These are phyloP conservation scores for Atherinosoma microstoma DNA, from an alignment of 2,797 vertebrate genomes.

Conservation along the genomic window DNA sequence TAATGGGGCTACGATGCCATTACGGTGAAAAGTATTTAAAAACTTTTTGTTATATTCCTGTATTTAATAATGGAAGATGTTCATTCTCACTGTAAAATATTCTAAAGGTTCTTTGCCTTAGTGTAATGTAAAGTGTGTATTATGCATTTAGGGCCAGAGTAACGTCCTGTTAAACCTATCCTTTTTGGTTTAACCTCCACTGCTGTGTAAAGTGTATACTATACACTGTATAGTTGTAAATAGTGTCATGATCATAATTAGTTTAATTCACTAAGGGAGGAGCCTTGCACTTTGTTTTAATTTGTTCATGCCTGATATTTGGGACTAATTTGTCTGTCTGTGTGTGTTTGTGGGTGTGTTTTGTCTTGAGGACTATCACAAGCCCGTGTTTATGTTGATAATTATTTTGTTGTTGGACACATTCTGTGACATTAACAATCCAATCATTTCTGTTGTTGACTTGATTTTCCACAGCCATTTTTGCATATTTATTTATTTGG, in stretches of 20 bases:
- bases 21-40: neutral
- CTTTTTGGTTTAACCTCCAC: slow-evolving; percentile 22
- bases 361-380: slow-evolving; percentile 1
- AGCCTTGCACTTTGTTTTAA: slow-evolving; percentile 37
- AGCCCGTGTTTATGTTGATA: slow-evolving; percentile 19
- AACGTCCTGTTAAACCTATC: slow-evolving; percentile 14
- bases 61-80: neutral
- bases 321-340: slow-evolving; percentile 13
- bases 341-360: neutral
- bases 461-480: slow-evolving; percentile 23
- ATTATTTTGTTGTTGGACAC: neutral
- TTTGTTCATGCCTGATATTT: slow-evolving; percentile 25
- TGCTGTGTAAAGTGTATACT: slow-evolving; percentile 42
- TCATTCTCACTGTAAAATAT: slow-evolving; percentile 20
- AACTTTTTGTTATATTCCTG: neutral
- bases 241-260: slow-evolving; percentile 39
- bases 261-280: slow-evolving; percentile 30
- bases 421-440: slow-evolving; percentile 25
- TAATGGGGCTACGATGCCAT: neutral
- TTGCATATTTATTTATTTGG: slow-evolving; percentile 12
- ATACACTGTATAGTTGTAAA: slow-evolving; percentile 55
- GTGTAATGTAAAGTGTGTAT: slow-evolving; percentile 36
- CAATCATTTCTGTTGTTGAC: slow-evolving; percentile 27
- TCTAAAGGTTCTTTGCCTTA: slow-evolving; percentile 29
- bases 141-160: slow-evolving; percentile 16